These are phyloP conservation scores for Torymus aiolomorphi DNA, from an alignment of 2,888 invertebrate genomes.

Conservation along the genomic window DNA sequence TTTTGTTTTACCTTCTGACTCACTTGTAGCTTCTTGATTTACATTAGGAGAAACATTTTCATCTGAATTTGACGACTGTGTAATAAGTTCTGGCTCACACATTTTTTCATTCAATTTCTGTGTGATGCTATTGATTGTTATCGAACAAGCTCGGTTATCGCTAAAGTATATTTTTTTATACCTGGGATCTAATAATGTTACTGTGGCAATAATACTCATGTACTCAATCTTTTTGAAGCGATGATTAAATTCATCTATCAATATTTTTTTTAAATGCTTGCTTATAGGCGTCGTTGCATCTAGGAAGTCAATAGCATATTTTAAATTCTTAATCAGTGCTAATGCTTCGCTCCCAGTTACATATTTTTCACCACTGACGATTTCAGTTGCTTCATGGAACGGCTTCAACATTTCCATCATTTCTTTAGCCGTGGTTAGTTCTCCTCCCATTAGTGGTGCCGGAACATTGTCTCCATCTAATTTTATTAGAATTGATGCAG, in stretches of 20 bases:
- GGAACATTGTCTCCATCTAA: not conserved
- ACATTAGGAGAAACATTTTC: not conserved
- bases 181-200: too few species aligned
- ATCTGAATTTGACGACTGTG: not conserved
- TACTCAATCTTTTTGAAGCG: not conserved
- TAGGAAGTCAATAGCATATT: too few species aligned
- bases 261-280: not conserved
- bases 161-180: not conserved
- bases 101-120: not conserved
- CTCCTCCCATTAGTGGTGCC: not conserved
- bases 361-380: conserved; percentile 62
- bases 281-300: too few species aligned
- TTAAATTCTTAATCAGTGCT: conserved; percentile 57
- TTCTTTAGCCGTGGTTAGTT: not conserved
- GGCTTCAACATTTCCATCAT: conserved; percentile 44
- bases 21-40: not conserved
- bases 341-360: conserved; percentile 57
- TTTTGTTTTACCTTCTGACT: not conserved
- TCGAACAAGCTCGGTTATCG: too few species aligned
- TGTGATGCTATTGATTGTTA: not conserved
- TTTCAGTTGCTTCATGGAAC: conserved; percentile 62
- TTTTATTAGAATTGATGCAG: not conserved
- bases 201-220: not conserved
- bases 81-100: too few species aligned
- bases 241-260: not conserved